phyloP scores from a whole-genome alignment of 2,888 invertebrate species.

The Drosophila testacea region DNA sequence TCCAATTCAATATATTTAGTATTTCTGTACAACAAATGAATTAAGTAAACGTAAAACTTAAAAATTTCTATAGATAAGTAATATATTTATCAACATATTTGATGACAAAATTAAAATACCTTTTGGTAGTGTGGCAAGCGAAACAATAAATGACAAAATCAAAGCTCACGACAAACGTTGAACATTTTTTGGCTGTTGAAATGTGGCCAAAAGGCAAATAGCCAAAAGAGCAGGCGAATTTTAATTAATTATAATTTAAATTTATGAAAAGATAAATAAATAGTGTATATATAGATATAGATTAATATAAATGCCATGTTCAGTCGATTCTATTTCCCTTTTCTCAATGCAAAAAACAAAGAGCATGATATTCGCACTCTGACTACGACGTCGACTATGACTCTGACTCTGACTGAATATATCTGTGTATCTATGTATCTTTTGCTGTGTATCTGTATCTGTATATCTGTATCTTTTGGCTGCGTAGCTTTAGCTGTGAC shows the following conservation, averaged over 20 bases:
- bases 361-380: slow-evolving; percentile 27
- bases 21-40: too few species aligned
- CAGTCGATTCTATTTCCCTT: slow-evolving; percentile 37
- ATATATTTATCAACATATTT: neutral
- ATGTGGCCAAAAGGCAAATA: slow-evolving; percentile 38
- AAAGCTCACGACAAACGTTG: slow-evolving; percentile 50
- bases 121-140: neutral
- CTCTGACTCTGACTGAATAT: too few species aligned
- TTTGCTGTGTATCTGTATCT: slow-evolving; percentile 11
- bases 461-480: neutral
- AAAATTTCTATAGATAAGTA: too few species aligned
- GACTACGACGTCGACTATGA: neutral
- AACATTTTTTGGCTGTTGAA: slow-evolving; percentile 29
- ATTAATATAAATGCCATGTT: slow-evolving; percentile 25
- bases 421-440: neutral
- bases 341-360: slow-evolving; percentile 17
- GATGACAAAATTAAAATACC: too few species aligned
- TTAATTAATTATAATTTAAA: slow-evolving; percentile 37
- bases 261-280: slow-evolving; percentile 41
- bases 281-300: slow-evolving; percentile 9
- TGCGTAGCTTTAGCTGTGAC: slow-evolving; percentile 3
- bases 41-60: too few species aligned
- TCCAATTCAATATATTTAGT: neutral
- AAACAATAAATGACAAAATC: slow-evolving; percentile 69
- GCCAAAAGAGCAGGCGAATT: slow-evolving; percentile 47